Conservation (phyloP, 1,140 invertebrate species). For the Lycorma delicatula region DNA sequence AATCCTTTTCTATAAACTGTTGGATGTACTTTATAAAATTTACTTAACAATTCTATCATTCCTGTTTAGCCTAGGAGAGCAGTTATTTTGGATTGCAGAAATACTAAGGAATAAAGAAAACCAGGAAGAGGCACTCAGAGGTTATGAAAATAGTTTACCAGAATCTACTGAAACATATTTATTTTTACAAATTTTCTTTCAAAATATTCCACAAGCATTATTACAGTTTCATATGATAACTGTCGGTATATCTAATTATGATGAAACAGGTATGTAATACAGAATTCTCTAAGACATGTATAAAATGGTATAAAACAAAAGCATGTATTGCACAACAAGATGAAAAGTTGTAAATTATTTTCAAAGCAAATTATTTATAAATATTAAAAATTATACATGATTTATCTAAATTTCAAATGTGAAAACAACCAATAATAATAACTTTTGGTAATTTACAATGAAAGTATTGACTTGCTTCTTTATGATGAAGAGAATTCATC, state of each 20-base stretch:
- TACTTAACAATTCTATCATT: not conserved
- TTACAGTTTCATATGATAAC: constrained; percentile 24
- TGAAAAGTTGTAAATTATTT: too few species aligned
- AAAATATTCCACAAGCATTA: constrained; percentile 27
- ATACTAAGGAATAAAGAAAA: constrained; percentile 17
- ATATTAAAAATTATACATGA: too few species aligned
- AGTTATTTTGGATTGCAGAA: constrained; percentile 27
- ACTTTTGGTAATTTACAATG: too few species aligned
- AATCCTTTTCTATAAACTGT: too few species aligned
- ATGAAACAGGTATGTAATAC: constrained; percentile 14
- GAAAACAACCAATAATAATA: too few species aligned
- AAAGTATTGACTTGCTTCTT: too few species aligned
- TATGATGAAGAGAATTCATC: too few species aligned
- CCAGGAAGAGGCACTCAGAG: constrained; percentile 21
- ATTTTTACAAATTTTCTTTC: constrained; percentile 28
- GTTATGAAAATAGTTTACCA: constrained; percentile 9
- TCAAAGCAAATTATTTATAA: too few species aligned
- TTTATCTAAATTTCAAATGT: too few species aligned
- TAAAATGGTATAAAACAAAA: too few species aligned
- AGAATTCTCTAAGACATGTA: too few species aligned
- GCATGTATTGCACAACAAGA: too few species aligned
- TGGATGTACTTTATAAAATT: not conserved
- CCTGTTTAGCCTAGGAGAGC: constrained; percentile 12
- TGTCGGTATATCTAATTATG: not conserved
- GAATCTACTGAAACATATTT: constrained; percentile 21